These are phyloP conservation scores for Platycercus adscitus DNA, from an alignment of 2,113 vertebrate genomes.

Conservation along the genomic window DNA sequence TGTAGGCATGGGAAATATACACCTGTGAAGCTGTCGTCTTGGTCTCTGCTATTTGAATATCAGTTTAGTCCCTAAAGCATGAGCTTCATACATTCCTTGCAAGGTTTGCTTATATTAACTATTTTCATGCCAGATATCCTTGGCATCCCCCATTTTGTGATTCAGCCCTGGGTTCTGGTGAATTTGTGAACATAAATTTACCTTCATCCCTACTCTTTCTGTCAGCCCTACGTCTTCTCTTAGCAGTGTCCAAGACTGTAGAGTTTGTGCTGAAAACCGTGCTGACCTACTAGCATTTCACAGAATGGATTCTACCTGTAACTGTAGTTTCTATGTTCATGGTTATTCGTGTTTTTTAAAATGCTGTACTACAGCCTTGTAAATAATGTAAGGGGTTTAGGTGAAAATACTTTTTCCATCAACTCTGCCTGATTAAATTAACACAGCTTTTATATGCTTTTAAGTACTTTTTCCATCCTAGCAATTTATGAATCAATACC, in stretches of 20 bases:
- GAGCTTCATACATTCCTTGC: not conserved
- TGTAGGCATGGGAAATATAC: not conserved
- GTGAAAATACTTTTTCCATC: not conserved
- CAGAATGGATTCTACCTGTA: not conserved
- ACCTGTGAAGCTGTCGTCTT: not conserved
- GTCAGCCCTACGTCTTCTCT: not conserved
- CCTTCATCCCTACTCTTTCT: not conserved
- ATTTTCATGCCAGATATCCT: not conserved
- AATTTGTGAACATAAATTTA: not conserved
- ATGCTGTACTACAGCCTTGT: not conserved
- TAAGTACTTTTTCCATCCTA: not conserved
- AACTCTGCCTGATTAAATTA: conserved; percentile 9
- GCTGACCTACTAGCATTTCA: not conserved
- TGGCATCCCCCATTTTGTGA: not conserved
- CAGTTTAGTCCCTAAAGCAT: not conserved
- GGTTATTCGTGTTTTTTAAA: not conserved
- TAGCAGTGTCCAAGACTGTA: not conserved
- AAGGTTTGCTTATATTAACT: not conserved
- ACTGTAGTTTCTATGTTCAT: not conserved
- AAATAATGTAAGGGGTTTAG: not conserved
- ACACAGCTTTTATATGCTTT: conserved; percentile 1
- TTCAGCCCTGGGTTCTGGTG: not conserved
- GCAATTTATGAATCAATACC: conserved; percentile 32
- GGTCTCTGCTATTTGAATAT: not conserved
- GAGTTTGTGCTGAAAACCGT: not conserved